Evolutionary conservation across 2,888 invertebrate species (phyloP), one percentile per base, ranked within the genome.

Genomic region (Carpatolechia fugitivella): DNA sequence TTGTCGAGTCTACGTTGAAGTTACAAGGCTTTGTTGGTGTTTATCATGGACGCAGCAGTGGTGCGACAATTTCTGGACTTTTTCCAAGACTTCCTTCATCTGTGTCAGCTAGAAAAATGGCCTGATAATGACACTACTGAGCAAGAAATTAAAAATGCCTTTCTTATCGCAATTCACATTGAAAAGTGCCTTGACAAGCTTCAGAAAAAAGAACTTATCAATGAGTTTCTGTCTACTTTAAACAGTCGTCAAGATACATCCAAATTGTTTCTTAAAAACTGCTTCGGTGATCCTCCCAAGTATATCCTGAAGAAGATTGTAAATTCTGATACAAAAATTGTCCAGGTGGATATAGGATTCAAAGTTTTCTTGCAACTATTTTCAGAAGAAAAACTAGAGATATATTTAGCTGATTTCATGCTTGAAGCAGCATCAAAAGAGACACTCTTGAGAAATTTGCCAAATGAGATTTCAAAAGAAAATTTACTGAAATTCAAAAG

Each of bases 171-270:
- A 31, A 69, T 72, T 48, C 92, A 92, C 65, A 74, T 94, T 29
- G 93, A 93, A 72, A 88, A 85, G 59, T 80, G 88, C 55, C 71
- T 92, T 6, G 72, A 76, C 49, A 88, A 82, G 66, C 77, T 93
- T 30, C 80, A 86, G 57, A 85, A 85, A 58, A 78, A 77, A 30
- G 71, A 74, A 46, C 64, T 82, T 31, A 78, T 91, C 36, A 78
- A 86, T 38, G 79, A 85, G 44, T 91, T 92, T 66, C 57, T 90
- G 14, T 62, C 70, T 4, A 62, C 68, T 11, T 56, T 89, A 1
- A 72, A 73, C 55, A 69, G 63, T 51, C 57, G 60, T 7, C 64
- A 76, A 54, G 66, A 76, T 54, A 57, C 58, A n/a, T 69, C 75
- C 16, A 65, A 66, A 54, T 55, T 56, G 47, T 60, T 76, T 5